A percentile compares a stretch with the other conserved stretches of the same genome.
Conservation (phyloP, 1,140 invertebrate genomes). For the Lamellibrachia luymesi region DNA sequence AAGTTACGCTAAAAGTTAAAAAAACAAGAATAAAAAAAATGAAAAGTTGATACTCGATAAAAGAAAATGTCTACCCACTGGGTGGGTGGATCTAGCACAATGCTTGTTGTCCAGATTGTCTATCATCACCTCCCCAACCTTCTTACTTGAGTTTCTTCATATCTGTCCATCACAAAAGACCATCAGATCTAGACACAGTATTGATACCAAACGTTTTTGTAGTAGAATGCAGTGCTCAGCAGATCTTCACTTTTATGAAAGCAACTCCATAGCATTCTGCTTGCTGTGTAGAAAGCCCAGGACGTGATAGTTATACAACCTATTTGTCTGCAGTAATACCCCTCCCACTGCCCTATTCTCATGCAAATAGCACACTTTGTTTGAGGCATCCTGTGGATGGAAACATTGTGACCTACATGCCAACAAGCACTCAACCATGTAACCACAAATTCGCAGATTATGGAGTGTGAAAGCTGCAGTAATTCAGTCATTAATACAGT, state of each 20-base stretch:
- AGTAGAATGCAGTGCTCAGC: not conserved
- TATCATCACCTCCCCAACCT: no score
- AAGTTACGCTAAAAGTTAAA: no score
- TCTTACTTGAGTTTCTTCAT: no score
- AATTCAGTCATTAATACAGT: not conserved
- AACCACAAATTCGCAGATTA: not conserved
- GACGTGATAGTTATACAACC: not conserved
- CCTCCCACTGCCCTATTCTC: not conserved
- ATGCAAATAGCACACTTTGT: not conserved
- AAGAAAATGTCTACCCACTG: no score
- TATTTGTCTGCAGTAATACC: not conserved
- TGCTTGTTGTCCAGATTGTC: no score
- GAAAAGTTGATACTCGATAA: no score
- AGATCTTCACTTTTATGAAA: not conserved
- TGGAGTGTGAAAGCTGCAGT: not conserved
- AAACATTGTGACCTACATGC: not conserved
- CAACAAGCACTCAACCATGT: not conserved
- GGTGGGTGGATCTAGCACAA: no score
- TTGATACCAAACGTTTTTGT: no score
- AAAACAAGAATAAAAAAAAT: no score
- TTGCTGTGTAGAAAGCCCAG: not conserved
- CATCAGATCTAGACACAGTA: no score
- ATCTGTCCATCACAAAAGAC: no score
- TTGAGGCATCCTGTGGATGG: not conserved
- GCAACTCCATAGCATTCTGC: not conserved